These are phyloP conservation scores for Hoplostethus mediterraneus DNA, from an alignment of 2,797 vertebrate species.

Conservation along the genomic window DNA sequence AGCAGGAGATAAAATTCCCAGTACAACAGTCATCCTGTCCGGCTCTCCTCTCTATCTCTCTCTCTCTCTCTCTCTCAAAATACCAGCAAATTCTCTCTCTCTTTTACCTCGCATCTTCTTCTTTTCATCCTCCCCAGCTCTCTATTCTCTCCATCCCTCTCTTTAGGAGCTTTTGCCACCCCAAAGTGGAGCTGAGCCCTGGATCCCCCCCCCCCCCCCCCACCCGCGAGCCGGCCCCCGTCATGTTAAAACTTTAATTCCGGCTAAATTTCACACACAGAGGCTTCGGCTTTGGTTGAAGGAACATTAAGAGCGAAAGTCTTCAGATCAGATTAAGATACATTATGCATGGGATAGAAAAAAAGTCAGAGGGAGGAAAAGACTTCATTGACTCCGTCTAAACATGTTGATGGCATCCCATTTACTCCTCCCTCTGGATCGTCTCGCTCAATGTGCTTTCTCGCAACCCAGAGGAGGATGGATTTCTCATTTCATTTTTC, in stretches of 20 bases:
- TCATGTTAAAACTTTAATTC: conserved; percentile 82
- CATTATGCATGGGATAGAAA: conserved; percentile 69
- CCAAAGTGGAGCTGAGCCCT: conserved; percentile 71
- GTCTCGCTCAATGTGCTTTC: conserved; percentile 30
- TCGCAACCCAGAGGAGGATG: conserved; percentile 40
- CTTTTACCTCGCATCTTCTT: conserved; percentile 33
- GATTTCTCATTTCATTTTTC: conserved; percentile 50
- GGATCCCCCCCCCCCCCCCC: too few relatives aligned
- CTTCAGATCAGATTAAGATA: conserved; percentile 80
- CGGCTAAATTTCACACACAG: conserved; percentile 80
- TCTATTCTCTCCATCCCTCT: conserved; percentile 52
- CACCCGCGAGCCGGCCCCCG: conserved; percentile 66
- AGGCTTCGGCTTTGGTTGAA: conserved; percentile 72
- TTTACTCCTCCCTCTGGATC: conserved; percentile 47
- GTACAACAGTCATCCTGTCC: conserved; percentile 34
- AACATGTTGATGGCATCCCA: conserved; percentile 65
- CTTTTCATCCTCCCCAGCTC: conserved; percentile 41
- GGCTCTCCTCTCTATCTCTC: conserved; percentile 1
- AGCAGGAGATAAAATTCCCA: conserved; percentile 66
- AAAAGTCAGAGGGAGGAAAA: conserved; percentile 56
- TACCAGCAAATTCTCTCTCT: neutral
- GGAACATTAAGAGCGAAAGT: conserved; percentile 75
- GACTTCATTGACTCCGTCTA: conserved; percentile 67
- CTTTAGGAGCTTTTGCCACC: conserved; percentile 73
- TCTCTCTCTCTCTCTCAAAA: conserved; percentile 20